phyloP scores from a whole-genome alignment of 2,888 invertebrate species.

The Pedicia rivosa region DNA sequence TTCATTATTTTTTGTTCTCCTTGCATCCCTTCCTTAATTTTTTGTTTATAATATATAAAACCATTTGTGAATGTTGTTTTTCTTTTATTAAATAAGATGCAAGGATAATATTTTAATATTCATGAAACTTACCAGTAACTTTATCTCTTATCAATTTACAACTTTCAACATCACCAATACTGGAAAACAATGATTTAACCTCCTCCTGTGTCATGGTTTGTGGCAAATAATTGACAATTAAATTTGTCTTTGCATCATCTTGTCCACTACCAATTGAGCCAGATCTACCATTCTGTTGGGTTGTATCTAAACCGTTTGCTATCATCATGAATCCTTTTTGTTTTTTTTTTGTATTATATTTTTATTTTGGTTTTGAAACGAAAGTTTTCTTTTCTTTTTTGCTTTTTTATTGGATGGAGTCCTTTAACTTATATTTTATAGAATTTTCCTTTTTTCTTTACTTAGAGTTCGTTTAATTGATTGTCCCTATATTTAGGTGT shows the following conservation, averaged over 20 bases:
- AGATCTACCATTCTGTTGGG: constrained; percentile 19
- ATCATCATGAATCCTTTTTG: constrained; percentile 13
- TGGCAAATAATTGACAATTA: constrained; percentile 87
- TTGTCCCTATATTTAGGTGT: too few species aligned
- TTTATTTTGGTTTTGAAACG: not conserved
- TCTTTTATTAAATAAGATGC: too few species aligned
- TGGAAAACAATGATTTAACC: constrained; percentile 76
- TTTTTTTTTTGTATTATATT: not conserved
- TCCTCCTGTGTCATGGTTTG: constrained; percentile 86
- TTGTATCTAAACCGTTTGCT: constrained; percentile 18
- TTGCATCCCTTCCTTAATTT: too few species aligned
- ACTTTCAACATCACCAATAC: constrained; percentile 86
- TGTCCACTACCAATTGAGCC: constrained; percentile 19
- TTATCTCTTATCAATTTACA: constrained; percentile 91
- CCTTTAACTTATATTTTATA: too few species aligned
- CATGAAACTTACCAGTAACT: constrained; percentile 55
- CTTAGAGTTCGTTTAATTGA: too few species aligned
- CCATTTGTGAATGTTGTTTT: too few species aligned
- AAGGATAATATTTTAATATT: too few species aligned
- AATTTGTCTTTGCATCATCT: constrained; percentile 47
- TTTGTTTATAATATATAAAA: too few species aligned
- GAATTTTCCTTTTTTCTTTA: too few species aligned
- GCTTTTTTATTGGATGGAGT: constrained; percentile 4
- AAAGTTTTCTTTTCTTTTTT: not conserved
- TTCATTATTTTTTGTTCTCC: too few species aligned